Evolutionary conservation across 2,797 vertebrate genomes (phyloP), one percentile per base, ranked within the genome.

Genomic region (Notolepis coatsorum): DNA sequence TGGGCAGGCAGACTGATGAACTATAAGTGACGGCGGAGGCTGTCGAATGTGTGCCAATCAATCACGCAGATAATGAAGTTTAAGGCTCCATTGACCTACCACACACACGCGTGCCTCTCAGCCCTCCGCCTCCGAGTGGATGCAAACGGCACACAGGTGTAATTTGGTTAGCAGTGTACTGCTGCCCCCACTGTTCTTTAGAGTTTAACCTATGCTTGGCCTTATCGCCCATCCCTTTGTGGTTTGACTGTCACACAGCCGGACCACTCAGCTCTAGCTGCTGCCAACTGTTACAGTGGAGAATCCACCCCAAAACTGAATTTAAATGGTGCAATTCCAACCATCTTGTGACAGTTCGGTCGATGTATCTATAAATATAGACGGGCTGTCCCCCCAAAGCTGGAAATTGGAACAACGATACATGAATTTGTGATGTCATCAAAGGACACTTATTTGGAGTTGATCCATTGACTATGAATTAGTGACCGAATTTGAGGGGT

Each of bases 1-100:
- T 45, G 70, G 72, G 57, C 60, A 45, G 74, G 68, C 73, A 61
- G 67, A 54, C 71, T 77, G 65, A 71, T 71, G 68, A 77, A 66
- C 61, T 80, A 63, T 60, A 65, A 57, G 67, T 72, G 53, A 55
- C 60, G 68, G 47, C 67, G 54, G 61, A 79, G 69, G 51, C 65
- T 51, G 68, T 75, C 50, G 61, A 66, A 67, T 71, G 75, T 57
- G 52, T 74, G 70, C 33, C 73, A 63, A 66, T 79, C 71, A 71
- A 61, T 81, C 59, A 31, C 33, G 15, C 28, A 35, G 35, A 27
- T 67, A 80, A 81, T 75, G 50, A 71, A 72, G 73, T 80, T n/a
- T 33, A 58, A 37, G 15, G 5, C 37, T 56, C 9, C 1, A 53
- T 45, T 50, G 27, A 43, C 51, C 35, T 49, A 20, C 15, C 56